Evolutionary conservation across 1,140 invertebrate genomes (phyloP).

Genomic region (Drosophila virilis): DNA sequence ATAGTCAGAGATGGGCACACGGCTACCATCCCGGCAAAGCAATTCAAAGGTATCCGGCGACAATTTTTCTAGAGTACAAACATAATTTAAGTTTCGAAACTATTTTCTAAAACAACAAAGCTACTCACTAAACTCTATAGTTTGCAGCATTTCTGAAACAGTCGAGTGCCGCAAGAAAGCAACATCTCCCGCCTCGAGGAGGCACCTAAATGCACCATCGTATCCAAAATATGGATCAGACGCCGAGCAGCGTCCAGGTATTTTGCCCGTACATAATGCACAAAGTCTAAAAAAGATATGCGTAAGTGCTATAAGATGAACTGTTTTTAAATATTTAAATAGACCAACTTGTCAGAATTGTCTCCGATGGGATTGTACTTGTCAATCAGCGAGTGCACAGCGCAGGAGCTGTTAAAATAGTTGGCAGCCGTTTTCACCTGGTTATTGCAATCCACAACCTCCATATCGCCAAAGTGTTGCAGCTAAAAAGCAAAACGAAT

Average conservation of each 20-base stretch:
- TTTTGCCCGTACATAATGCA: constrained; percentile 91
- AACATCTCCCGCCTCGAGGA: constrained; percentile 94
- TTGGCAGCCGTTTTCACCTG: constrained; percentile 96
- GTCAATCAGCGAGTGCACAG: constrained; percentile 95
- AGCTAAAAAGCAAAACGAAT: constrained; percentile 86
- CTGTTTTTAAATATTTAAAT: background rate
- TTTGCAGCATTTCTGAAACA: constrained; percentile 88
- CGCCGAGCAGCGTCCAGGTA: constrained; percentile 92
- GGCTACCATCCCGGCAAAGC: constrained; percentile 93
- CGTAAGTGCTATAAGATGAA: background rate
- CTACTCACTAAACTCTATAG: constrained; percentile 86
- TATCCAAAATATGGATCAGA: constrained; percentile 96
- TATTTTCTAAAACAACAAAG: background rate
- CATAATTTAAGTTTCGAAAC: background rate
- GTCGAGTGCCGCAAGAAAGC: constrained; percentile 97
- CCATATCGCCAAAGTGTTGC: constrained; percentile 91
- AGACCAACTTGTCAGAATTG: constrained; percentile 87
- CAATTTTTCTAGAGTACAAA: constrained; percentile 83
- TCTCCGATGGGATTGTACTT: constrained; percentile 97
- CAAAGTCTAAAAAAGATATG: constrained; percentile 87
- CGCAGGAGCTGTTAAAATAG: constrained; percentile 96
- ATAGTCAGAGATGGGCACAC: constrained; percentile 89
- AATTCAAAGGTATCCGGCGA: constrained; percentile 92
- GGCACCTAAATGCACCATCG: constrained; percentile 94
- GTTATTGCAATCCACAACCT: constrained; percentile 97